Evolutionary conservation across 2,113 vertebrate genomes (phyloP).

Genomic region (Synchiropus splendidus): DNA sequence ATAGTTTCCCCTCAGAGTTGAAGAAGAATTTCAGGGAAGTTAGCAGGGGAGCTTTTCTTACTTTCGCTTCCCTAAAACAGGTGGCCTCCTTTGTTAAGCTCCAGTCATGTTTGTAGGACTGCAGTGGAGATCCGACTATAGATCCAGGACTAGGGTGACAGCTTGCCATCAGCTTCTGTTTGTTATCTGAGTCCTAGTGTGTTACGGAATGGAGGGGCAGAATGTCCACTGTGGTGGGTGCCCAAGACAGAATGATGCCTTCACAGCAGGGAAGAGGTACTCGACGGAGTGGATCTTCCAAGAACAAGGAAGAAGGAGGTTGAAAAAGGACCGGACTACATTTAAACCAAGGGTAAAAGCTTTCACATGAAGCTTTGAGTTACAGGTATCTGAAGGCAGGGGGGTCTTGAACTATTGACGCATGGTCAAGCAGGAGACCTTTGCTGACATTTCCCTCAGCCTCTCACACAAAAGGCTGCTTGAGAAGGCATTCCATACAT

Average conservation of each 20-base stretch:
- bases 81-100: conserved; percentile 32
- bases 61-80: conserved; percentile 44
- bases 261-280: conserved; percentile 50
- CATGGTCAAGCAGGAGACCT: conserved; percentile 14
- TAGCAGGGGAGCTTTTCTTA: conserved; percentile 21
- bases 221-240: conserved; percentile 52
- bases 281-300: conserved; percentile 26
- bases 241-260: conserved; percentile 51
- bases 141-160: conserved; percentile 10
- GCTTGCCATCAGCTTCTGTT: background rate
- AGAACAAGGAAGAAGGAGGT: conserved; percentile 12
- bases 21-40: conserved; percentile 24
- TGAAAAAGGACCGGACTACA: conserved; percentile 11
- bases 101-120: conserved; percentile 27
- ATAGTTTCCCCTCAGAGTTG: conserved; percentile 11
- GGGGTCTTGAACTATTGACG: conserved; percentile 27
- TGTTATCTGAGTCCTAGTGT: conserved; percentile 13
- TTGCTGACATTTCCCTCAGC: conserved; percentile 19
- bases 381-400: conserved; percentile 23
- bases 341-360: conserved; percentile 30
- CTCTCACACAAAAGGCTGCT: conserved; percentile 37
- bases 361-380: conserved; percentile 37
- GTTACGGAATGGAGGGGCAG: conserved; percentile 33
- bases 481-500: conserved; percentile 59
- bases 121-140: conserved; percentile 33